These are phyloP conservation scores for Ditylenchus weischeri DNA, from an alignment of 2,888 invertebrate genomes.

Conservation along the genomic window DNA sequence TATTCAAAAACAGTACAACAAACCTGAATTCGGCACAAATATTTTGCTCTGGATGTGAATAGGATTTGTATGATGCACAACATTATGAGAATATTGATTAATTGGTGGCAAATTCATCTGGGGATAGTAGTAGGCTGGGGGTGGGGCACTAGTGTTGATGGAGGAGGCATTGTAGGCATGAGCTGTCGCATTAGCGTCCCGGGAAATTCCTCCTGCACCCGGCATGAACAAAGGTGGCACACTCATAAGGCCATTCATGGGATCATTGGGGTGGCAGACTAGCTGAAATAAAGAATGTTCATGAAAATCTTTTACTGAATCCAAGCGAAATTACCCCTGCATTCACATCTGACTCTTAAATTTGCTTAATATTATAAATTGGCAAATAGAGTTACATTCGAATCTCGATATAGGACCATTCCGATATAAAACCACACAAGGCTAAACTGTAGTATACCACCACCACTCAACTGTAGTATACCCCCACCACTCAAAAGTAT, in stretches of 20 bases:
- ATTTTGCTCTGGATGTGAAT: constrained; percentile 5
- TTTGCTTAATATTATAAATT: too few relatives aligned
- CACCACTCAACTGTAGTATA: too few relatives aligned
- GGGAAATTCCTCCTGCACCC: not conserved
- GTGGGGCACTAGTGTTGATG: not conserved
- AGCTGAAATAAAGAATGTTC: not conserved
- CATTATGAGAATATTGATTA: not conserved
- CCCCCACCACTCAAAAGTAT: too few relatives aligned
- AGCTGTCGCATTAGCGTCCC: not conserved
- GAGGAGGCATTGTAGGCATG: constrained; percentile 10
- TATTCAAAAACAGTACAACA: too few relatives aligned
- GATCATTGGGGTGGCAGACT: constrained; percentile 3
- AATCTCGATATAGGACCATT: too few relatives aligned
- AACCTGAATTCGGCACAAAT: constrained; percentile 4
- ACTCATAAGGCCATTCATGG: constrained; percentile 10
- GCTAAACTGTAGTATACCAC: too few relatives aligned
- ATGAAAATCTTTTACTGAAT: too few relatives aligned
- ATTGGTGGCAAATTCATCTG: constrained; percentile 1
- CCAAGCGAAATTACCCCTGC: too few relatives aligned
- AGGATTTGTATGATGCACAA: not conserved
- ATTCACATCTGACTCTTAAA: too few relatives aligned
- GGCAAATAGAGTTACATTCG: too few relatives aligned
- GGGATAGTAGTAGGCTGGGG: constrained; percentile 2
- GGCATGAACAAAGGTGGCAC: not conserved
- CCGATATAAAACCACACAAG: too few relatives aligned